Conservation (phyloP, 2,797 vertebrate species). For the Limnodromus scolopaceus region DNA sequence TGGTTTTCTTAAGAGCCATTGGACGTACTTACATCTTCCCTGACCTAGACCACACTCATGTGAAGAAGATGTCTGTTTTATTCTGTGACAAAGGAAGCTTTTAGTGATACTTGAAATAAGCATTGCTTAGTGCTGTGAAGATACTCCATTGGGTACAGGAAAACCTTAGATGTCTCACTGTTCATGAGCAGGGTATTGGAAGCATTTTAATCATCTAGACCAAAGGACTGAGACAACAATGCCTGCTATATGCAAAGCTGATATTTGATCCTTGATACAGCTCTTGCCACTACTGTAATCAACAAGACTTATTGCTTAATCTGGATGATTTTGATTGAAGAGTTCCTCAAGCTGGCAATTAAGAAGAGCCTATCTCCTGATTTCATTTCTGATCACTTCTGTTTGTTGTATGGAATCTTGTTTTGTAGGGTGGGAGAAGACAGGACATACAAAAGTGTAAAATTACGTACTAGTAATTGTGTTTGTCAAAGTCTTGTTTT, state of each 20-base stretch:
- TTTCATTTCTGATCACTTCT: conserved; percentile 13
- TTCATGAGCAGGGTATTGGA: not conserved
- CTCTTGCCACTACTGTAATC: not conserved
- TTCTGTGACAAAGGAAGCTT: not conserved
- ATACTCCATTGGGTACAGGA: not conserved
- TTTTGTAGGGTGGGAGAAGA: conserved; percentile 1
- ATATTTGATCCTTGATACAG: not conserved
- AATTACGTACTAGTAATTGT: not conserved
- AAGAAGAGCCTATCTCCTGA: not conserved
- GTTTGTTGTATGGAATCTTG: not conserved
- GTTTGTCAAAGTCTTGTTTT: conserved; percentile 29
- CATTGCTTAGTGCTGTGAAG: not conserved
- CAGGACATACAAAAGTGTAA: not conserved
- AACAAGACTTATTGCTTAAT: not conserved
- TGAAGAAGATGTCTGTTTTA: not conserved
- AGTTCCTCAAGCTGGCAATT: not conserved
- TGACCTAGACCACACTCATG: not conserved
- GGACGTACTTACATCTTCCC: not conserved
- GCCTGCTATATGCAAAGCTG: not conserved
- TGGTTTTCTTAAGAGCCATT: not conserved
- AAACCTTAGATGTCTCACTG: not conserved
- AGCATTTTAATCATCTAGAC: not conserved
- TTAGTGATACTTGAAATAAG: not conserved
- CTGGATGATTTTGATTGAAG: not conserved
- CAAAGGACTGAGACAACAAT: not conserved